Conservation (phyloP, 1,140 invertebrate species). For the Penaeus japonicus region DNA sequence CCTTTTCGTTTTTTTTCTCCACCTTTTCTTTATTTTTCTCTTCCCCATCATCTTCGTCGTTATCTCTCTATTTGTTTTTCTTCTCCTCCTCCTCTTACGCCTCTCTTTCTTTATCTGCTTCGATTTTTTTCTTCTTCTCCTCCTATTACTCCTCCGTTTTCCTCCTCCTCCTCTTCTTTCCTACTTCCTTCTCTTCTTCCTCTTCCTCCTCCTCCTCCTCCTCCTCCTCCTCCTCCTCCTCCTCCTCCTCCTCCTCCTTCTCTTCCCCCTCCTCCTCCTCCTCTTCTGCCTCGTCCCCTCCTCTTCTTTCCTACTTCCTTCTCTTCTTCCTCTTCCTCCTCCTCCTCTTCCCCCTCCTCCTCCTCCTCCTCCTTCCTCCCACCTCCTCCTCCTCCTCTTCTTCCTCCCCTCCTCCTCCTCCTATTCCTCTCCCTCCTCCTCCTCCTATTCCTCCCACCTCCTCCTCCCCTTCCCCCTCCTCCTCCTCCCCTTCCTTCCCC, state of each 20-base stretch:
- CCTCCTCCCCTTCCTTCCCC: background rate
- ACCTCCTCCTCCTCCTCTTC: background rate
- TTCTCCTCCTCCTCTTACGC: background rate
- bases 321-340: background rate
- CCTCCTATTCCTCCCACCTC: background rate
- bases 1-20: too few relatives aligned
- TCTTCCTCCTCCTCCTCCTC: background rate
- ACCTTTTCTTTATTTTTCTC: background rate
- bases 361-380: too few relatives aligned
- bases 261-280: too few relatives aligned
- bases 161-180: background rate
- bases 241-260: background rate
- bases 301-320: background rate
- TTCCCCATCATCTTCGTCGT: background rate
- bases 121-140: background rate
- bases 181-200: background rate
- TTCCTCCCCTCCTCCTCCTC: background rate
- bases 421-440: background rate
- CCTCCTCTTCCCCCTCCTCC: background rate
- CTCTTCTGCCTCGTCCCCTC: too few relatives aligned
- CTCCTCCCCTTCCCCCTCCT: background rate
- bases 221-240: background rate
- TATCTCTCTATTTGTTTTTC: background rate
- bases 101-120: background rate
- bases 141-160: background rate